Conservation (phyloP, 2,797 vertebrate genomes). For the Xenentodon cancila region DNA sequence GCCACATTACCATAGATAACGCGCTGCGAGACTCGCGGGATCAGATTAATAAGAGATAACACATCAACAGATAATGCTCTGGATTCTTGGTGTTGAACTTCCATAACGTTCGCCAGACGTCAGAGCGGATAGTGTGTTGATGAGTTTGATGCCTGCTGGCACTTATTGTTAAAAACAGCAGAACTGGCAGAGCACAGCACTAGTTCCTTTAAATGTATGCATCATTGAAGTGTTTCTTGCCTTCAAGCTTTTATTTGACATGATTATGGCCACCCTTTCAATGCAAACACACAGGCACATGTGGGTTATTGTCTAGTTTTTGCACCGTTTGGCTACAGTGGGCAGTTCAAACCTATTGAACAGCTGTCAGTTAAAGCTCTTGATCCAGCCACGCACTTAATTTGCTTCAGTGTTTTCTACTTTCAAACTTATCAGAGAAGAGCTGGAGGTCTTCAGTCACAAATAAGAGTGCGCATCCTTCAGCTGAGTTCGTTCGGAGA, state of each 20-base stretch:
- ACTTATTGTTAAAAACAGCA: neutral
- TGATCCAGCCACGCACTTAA: conserved; percentile 23
- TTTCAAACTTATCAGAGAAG: conserved; percentile 44
- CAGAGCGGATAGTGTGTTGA: neutral
- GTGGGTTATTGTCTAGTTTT: conserved; percentile 40
- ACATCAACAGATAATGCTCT: conserved; percentile 10
- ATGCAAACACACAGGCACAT: neutral
- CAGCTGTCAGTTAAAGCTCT: conserved; percentile 56
- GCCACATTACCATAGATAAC: conserved; percentile 12
- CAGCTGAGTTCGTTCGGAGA: no score
- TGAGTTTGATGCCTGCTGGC: conserved; percentile 1
- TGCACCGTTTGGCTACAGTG: conserved; percentile 8
- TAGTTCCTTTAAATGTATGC: conserved; percentile 4
- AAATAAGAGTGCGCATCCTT: no score
- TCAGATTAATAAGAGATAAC: conserved; percentile 40
- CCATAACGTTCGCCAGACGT: conserved; percentile 3
- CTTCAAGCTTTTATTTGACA: conserved; percentile 18
- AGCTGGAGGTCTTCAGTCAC: conserved; percentile 4
- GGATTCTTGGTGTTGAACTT: conserved; percentile 14
- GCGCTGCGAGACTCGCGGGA: neutral
- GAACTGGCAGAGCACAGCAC: neutral
- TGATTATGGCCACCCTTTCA: neutral
- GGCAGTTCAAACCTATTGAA: conserved; percentile 45
- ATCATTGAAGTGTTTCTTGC: conserved; percentile 8
- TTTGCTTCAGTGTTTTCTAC: conserved; percentile 23